Evolutionary conservation across 2,888 invertebrate genomes (phyloP).

Genomic region (Cheilosia soror): DNA sequence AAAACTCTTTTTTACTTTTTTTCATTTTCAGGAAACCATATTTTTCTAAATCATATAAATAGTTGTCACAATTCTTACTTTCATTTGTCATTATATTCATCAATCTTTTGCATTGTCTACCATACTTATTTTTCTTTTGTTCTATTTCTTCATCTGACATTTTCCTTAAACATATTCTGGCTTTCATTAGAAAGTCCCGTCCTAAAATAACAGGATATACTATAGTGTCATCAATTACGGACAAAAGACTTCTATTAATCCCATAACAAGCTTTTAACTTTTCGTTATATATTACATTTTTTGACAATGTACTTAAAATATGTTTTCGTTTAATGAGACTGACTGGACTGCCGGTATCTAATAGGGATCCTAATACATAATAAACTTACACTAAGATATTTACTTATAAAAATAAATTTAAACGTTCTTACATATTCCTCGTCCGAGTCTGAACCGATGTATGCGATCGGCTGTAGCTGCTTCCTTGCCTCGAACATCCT

Average conservation of each 20-base stretch:
- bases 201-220: constrained; percentile 30
- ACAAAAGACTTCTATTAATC: constrained; percentile 53
- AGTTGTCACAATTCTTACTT: not conserved
- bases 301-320: not conserved
- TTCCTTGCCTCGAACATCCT: constrained; percentile 59
- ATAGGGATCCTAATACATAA: constrained; percentile 54
- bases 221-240: constrained; percentile 20
- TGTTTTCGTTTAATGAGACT: constrained; percentile 45
- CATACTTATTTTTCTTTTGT: not conserved
- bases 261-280: constrained; percentile 29
- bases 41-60: not conserved
- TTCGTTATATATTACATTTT: not conserved
- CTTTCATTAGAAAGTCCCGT: constrained; percentile 35
- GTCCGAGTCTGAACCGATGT: not conserved
- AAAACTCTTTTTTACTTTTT: not conserved
- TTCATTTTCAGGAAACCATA: not conserved
- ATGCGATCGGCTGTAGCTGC: not conserved
- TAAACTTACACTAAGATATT: not conserved
- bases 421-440: not conserved
- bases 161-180: constrained; percentile 16
- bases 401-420: not conserved
- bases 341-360: constrained; percentile 68
- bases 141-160: not conserved
- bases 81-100: not conserved
- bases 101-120: not conserved